These are phyloP conservation scores for Smutsia temminckii DNA, from an alignment of 2,797 vertebrate species.

Conservation along the genomic window DNA sequence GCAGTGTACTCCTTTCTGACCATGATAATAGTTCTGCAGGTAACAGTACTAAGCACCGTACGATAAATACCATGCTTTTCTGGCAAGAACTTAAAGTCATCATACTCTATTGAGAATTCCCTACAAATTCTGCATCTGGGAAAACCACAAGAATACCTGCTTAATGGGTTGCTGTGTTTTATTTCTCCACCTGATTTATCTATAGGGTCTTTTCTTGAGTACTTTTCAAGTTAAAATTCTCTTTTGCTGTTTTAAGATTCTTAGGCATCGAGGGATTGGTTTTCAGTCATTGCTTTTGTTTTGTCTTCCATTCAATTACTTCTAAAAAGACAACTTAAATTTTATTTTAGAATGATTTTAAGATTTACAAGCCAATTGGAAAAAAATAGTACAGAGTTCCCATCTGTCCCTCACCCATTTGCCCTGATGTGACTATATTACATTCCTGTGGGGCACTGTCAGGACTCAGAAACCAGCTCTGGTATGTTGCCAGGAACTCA, in stretches of 20 bases:
- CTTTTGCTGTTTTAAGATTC: constrained; percentile 3
- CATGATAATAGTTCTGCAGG: constrained; percentile 98
- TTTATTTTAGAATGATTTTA: background rate
- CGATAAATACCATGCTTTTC: background rate
- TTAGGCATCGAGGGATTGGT: background rate
- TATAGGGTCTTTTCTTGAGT: background rate
- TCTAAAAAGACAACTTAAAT: background rate
- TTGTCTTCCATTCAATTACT: background rate
- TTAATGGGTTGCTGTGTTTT: background rate
- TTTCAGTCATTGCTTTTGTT: background rate
- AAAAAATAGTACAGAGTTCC: background rate
- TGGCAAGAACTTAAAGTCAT: background rate
- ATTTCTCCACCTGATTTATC: background rate
- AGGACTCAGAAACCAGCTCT: background rate
- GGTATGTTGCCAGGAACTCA: background rate
- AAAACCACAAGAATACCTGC: background rate
- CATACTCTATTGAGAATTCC: background rate
- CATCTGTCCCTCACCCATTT: background rate
- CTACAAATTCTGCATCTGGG: background rate
- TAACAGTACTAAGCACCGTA: constrained; percentile 74
- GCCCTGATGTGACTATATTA: accelerated
- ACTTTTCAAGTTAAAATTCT: constrained; percentile 4
- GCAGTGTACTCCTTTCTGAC: constrained; percentile 97
- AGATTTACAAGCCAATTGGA: background rate
- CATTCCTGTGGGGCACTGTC: background rate